These are phyloP conservation scores for Pimpla rufipes DNA, from an alignment of 2,888 invertebrate species.

Conservation along the genomic window DNA sequence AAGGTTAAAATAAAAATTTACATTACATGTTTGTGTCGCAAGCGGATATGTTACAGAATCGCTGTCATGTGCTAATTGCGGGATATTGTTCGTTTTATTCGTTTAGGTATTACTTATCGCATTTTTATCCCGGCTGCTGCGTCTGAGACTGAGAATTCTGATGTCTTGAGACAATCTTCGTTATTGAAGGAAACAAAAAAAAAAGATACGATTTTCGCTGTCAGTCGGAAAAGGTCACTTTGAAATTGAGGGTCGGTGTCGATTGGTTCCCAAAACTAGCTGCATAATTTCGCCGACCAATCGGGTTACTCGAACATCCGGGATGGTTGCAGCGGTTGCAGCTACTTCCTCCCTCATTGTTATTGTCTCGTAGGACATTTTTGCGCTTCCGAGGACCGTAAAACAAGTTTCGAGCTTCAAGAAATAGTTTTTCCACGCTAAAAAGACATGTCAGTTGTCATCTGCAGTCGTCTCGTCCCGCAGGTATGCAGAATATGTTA, in stretches of 20 bases:
- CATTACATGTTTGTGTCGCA: too few species aligned
- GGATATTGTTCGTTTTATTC: too few species aligned
- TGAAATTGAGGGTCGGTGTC: constrained; percentile 2
- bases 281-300: neutral
- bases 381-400: constrained; percentile 3
- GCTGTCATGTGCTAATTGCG: too few species aligned
- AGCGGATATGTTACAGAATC: too few species aligned
- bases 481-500: constrained; percentile 64
- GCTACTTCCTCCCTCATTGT: neutral
- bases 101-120: too few species aligned
- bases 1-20: neutral
- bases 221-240: neutral
- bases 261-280: neutral
- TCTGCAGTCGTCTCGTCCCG: constrained; percentile 50
- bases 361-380: constrained; percentile 1
- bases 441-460: constrained; percentile 65
- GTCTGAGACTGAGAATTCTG: too few species aligned
- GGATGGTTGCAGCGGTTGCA: neutral
- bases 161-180: too few species aligned
- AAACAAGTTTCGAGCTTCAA: neutral
- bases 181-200: too few species aligned
- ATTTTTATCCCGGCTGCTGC: too few species aligned
- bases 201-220: neutral
- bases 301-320: neutral
- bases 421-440: constrained; percentile 1